Base-by-base conservation (phyloP, 35 echinoderm and acorn worm genomes). In the Holothuria glaberrima region DNA sequence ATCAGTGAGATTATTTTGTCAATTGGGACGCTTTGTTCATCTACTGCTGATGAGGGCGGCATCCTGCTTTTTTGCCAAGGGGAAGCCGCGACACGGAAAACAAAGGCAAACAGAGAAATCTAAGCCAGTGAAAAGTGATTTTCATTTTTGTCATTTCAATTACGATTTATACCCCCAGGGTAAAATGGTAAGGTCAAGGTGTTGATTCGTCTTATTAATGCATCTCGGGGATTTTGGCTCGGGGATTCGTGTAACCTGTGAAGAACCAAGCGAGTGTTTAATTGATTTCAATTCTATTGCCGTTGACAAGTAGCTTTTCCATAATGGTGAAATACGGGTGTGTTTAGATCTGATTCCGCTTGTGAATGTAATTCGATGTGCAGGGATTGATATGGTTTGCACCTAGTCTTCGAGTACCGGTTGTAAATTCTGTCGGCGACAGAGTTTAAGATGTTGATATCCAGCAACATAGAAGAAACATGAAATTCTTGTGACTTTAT, bases 181-280 rank as follows among this genome's bases (percentile, higher is more conserved):
- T 41, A 48, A 78, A 78, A 78, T 78, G 38, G 74, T 78, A 78
- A 78, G 74, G 74, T 78, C 74, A 78, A 78, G 74, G 74, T 78
- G 74, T 78, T 78, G 74, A 30, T 41, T 78, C 38, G 74, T 78
- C 35, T 78, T 50, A 38, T 78, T 78, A 78, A 78, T 78, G 74
- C 74, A 78, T 78, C n/a, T 78, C 29, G 24, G 25, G 50, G n/a
- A 78, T 25, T 48, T 21, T 78, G 50, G 74, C 74, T 48, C 21
- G 36, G 26, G 74, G 74, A 78, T 52, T 28, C 38, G 44, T 48
- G 74, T 78, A 78, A 78, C 74, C 44, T 78, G 38, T 50, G 74
- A 78, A 24, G 16, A 28, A 6, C 16, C 36, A 7, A 24, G 44
- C 74, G 4, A 10, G n/a, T 50, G 16, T 26, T 48, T 78, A 78